Evolutionary conservation across 1,140 invertebrate genomes (phyloP).

Genomic region (Zaprionus taronus): DNA sequence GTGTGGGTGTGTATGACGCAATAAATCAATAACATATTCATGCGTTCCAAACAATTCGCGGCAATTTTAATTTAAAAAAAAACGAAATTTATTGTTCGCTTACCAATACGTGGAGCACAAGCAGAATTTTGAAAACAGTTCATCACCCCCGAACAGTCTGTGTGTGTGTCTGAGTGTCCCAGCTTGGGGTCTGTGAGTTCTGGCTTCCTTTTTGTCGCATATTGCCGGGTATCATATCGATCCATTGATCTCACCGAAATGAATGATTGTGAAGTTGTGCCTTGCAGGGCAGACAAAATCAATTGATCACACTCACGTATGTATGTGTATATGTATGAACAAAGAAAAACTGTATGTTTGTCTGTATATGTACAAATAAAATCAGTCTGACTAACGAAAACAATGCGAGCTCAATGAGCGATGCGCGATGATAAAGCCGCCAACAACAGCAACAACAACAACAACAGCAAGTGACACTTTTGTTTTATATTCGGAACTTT

Average conservation of each 20-base stretch:
- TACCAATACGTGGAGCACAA: slow-evolving; percentile 34
- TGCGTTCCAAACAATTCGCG: slow-evolving; percentile 65
- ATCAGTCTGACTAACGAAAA: slow-evolving; percentile 51
- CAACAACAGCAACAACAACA: slow-evolving; percentile 57
- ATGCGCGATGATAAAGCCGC: slow-evolving; percentile 35
- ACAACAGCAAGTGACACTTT: slow-evolving; percentile 74
- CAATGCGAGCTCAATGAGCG: slow-evolving; percentile 62
- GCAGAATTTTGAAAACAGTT: slow-evolving; percentile 70
- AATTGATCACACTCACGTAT: slow-evolving; percentile 36
- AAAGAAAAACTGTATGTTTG: slow-evolving; percentile 15
- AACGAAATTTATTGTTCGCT: slow-evolving; percentile 62
- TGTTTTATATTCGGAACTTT: slow-evolving; percentile 82
- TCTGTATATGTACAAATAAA: slow-evolving; percentile 12
- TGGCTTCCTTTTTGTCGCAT: slow-evolving; percentile 67
- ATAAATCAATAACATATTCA: slow-evolving; percentile 78
- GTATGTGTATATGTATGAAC: slow-evolving; percentile 1
- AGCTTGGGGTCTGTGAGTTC: slow-evolving; percentile 32
- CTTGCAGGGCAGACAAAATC: slow-evolving; percentile 47
- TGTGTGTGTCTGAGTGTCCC: slow-evolving; percentile 7
- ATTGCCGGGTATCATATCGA: slow-evolving; percentile 67
- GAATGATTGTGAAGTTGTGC: slow-evolving; percentile 66
- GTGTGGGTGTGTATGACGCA: slow-evolving; percentile 16
- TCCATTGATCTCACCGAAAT: slow-evolving; percentile 81
- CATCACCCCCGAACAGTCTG: slow-evolving; percentile 45
- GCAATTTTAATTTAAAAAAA: slow-evolving; percentile 66